These are phyloP conservation scores for Nomada ruficornis DNA, from an alignment of 2,888 invertebrate genomes.

Conservation along the genomic window DNA sequence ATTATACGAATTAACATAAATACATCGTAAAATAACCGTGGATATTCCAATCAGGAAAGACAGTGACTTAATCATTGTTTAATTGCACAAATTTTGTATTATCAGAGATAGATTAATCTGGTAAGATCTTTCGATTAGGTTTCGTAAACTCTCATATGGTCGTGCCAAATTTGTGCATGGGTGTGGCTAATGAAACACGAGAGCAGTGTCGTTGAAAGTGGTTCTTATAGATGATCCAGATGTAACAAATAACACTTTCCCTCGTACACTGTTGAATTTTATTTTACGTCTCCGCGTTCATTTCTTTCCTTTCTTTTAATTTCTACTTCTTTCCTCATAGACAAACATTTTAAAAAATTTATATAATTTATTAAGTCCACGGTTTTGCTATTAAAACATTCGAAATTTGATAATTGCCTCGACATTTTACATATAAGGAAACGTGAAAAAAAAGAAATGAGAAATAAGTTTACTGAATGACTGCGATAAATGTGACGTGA, in stretches of 20 bases:
- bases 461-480: too few species aligned
- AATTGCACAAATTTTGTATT: too few species aligned
- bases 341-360: background rate
- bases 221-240: constrained; percentile 51
- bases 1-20: too few species aligned
- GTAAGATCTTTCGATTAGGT: background rate
- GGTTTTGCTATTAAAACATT: too few species aligned
- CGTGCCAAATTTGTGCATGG: constrained; percentile 36
- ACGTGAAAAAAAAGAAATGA: background rate
- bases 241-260: constrained; percentile 59
- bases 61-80: too few species aligned
- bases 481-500: too few species aligned
- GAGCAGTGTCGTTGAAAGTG: constrained; percentile 57
- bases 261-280: constrained; percentile 27
- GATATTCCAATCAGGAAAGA: too few species aligned
- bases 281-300: constrained; percentile 28
- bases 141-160: constrained; percentile 22
- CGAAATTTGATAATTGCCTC: too few species aligned
- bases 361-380: too few species aligned
- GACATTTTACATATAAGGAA: too few species aligned
- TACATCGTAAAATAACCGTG: too few species aligned
- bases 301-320: background rate
- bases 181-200: constrained; percentile 50
- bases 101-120: background rate
- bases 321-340: background rate